phyloP scores from a whole-genome alignment of 2,113 vertebrate genomes.

The Pipra filicauda region DNA sequence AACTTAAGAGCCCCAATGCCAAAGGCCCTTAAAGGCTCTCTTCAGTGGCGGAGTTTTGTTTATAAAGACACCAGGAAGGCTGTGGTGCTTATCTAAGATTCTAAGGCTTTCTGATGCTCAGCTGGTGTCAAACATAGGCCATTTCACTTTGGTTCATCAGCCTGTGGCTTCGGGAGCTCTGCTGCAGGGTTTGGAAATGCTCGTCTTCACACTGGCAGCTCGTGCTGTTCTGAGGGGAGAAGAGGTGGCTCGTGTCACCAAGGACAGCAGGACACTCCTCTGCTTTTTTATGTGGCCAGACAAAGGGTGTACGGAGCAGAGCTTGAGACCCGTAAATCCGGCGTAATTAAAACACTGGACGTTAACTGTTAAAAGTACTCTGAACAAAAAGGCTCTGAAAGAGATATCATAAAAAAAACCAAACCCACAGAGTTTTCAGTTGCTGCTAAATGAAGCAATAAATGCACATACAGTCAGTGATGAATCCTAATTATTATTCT shows the following conservation, averaged over 20 bases:
- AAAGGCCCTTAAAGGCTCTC: neutral
- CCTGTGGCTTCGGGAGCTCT: neutral
- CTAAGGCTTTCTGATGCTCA: neutral
- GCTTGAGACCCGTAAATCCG: neutral
- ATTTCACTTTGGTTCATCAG: rapidly evolving
- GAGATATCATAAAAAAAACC: neutral
- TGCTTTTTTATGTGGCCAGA: neutral
- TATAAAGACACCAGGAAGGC: neutral
- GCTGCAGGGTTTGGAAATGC: neutral
- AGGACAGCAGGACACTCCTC: neutral
- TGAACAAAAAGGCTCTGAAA: neutral
- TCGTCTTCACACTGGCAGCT: rapidly evolving
- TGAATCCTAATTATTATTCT: conserved; percentile 4
- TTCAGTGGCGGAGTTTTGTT: neutral
- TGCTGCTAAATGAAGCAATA: conserved; percentile 28
- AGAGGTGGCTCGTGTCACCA: neutral
- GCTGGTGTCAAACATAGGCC: neutral
- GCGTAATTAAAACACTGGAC: neutral
- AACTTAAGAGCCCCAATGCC: neutral
- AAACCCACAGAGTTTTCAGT: neutral
- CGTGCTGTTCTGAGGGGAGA: neutral
- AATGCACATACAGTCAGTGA: neutral
- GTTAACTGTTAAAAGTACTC: neutral
- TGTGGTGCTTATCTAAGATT: neutral
- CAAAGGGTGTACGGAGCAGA: neutral